Evolutionary conservation across 2,888 invertebrate genomes (phyloP).

Genomic region (Agrochola lota): DNA sequence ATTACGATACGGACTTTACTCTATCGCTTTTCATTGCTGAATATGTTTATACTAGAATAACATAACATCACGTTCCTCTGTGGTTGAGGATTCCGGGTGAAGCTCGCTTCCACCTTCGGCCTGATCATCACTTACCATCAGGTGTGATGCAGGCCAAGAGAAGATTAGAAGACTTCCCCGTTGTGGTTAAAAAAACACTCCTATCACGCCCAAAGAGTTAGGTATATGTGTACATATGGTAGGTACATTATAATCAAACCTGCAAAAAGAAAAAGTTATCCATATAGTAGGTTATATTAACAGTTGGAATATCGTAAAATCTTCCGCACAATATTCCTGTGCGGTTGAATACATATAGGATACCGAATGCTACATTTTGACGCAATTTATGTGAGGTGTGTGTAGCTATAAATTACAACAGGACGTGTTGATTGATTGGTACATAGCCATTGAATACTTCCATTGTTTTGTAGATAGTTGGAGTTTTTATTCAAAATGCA

Average conservation of each 20-base stretch:
- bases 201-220: too few species aligned
- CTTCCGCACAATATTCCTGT: constrained; percentile 7
- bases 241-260: too few species aligned
- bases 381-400: constrained; percentile 22
- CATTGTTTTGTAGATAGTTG: not conserved
- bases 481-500: not conserved
- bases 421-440: constrained; percentile 27
- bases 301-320: constrained; percentile 11
- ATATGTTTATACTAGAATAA: not conserved
- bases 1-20: not conserved
- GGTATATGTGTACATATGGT: too few species aligned
- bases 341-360: not conserved
- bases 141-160: too few species aligned
- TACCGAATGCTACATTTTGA: constrained; percentile 7
- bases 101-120: too few species aligned
- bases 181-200: too few species aligned
- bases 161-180: too few species aligned
- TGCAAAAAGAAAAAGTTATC: not conserved
- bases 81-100: too few species aligned
- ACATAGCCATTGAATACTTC: not conserved
- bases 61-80: too few species aligned
- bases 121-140: too few species aligned
- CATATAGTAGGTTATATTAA: constrained; percentile 6
- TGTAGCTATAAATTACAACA: constrained; percentile 23
- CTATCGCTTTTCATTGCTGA: not conserved